phyloP scores from a whole-genome alignment of 92 coral and sea anemone genomes.

The Micromussa lordhowensis region DNA sequence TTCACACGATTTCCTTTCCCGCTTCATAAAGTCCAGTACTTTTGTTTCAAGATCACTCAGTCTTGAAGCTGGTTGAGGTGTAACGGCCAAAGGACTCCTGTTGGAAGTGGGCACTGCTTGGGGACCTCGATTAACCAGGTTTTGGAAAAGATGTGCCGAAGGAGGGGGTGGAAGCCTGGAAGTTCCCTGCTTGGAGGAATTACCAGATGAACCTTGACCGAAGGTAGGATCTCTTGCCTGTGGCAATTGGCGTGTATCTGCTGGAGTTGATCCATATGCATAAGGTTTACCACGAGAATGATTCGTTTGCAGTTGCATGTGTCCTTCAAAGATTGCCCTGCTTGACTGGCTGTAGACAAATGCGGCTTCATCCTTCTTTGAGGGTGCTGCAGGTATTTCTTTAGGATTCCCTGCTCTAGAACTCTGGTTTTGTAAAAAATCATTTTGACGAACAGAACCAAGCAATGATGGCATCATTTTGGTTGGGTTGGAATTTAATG shows the following conservation, averaged over 20 bases:
- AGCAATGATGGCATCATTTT: not conserved
- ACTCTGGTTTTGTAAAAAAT: not conserved
- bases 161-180: slow-evolving; percentile 78
- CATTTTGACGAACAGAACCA: not conserved
- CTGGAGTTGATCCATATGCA: slow-evolving; percentile 1
- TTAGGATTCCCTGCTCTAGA: not conserved
- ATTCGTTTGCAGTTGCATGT: not conserved
- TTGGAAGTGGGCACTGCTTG: slow-evolving; percentile 57
- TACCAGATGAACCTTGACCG: not conserved
- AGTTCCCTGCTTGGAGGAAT: slow-evolving; percentile 4
- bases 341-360: not conserved
- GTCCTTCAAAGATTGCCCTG: not conserved
- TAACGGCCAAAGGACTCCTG: not conserved
- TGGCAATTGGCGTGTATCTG: not conserved
- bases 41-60: slow-evolving; percentile 59
- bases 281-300: not conserved
- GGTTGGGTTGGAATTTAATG: not conserved
- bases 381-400: not conserved
- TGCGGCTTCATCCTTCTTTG: not conserved
- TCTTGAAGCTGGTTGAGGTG: slow-evolving; percentile 27
- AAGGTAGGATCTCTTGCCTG: not conserved
- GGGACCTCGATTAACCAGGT: slow-evolving; percentile 68
- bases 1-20: slow-evolving; percentile 71
- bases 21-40: slow-evolving; percentile 73
- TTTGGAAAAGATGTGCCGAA: slow-evolving; percentile 63